Conservation (phyloP, 2,888 invertebrate species). For the Eugnorisma glareosa region DNA sequence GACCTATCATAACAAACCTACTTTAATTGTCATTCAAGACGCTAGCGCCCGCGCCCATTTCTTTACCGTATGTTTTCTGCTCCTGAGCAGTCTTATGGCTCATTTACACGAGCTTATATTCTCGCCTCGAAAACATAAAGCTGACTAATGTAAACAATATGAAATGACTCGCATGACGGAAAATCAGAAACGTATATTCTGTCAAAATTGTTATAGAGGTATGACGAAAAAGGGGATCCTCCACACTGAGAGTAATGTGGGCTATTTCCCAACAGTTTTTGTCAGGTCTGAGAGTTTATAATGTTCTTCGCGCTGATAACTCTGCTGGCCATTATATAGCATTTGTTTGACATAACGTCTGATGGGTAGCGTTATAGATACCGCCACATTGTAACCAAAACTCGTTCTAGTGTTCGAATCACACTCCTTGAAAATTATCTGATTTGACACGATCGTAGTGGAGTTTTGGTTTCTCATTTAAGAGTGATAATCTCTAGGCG, state of each 20-base stretch:
- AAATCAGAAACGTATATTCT: no score
- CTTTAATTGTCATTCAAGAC: constrained; percentile 31
- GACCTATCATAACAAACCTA: constrained; percentile 8
- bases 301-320: not conserved
- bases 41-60: constrained; percentile 18
- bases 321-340: not conserved
- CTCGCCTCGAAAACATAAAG: not conserved
- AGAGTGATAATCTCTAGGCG: no score
- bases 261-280: not conserved
- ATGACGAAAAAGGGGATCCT: not conserved
- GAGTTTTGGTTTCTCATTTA: no score
- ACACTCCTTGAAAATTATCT: not conserved
- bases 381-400: not conserved
- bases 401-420: not conserved
- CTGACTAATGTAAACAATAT: not conserved
- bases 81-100: not conserved
- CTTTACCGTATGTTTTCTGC: constrained; percentile 46
- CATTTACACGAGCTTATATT: constrained; percentile 3
- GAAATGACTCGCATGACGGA: no score
- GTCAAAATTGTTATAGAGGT: no score
- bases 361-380: not conserved
- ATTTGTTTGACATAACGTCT: not conserved
- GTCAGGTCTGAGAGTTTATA: not conserved
- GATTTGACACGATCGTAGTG: not conserved
- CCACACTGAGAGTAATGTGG: not conserved